Base-by-base conservation (phyloP, 2,888 invertebrate genomes). In the Spodoptera exigua region DNA sequence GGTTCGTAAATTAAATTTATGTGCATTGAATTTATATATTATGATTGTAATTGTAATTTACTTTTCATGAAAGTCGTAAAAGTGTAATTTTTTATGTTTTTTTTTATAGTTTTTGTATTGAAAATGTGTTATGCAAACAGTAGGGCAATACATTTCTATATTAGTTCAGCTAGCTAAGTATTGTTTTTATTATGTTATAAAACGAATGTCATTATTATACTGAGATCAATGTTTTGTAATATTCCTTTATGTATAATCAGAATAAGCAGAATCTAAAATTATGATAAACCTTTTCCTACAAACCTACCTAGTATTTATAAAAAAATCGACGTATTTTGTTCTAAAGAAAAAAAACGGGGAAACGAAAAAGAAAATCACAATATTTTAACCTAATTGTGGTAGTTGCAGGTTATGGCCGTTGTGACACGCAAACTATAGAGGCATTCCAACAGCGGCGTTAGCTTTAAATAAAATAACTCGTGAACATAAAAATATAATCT, bases 51-150 rank as follows among this genome's bases (percentile, higher is more conserved):
- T 27, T 27, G 36, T 59, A 61, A 64, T 65, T 65, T 53, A 10
- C 36, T 64, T 71, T 73, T 68, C 73, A 72, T 41, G 65, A 49
- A 2, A 51, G 61, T 49, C 64, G 52, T 72, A 52, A 75, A 27
- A 56, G 36, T 37, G 43, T 54, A n/a, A 36, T 55, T 71, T 41
- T 71, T 54, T 32, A 47, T 51, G 13, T 17, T 35, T 51, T 46
- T 37, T 36, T 60, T 54, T 71, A 60, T 65, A 41, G 63, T 57
- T 63, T 37, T 27, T 27, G 27, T 27, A 27, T 27, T 27, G 27
- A 27, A 9, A 27, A 9, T 13, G 36, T 36, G 43, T 35, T 35
- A 17, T 51, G 34, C 46, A 12, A 21, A 21, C 21, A 21, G 3
- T 0, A 3, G 3, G 21, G 3, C 3, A 5, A 5, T 21, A 21